Conservation (phyloP, 2,113 vertebrate genomes). For the Bubo scandiacus region DNA sequence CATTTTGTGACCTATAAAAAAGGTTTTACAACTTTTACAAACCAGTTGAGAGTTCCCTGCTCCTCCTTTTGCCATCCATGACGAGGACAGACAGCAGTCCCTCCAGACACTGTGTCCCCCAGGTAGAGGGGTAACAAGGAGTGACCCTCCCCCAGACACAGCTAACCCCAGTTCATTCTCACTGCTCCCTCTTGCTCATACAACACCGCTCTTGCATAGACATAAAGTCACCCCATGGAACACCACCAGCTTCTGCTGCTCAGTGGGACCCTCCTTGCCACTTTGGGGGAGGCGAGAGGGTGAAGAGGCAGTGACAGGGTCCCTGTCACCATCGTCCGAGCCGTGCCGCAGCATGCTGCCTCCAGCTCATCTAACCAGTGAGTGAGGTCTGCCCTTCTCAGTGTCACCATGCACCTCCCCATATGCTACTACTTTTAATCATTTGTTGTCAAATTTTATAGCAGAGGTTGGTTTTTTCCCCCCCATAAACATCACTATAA, state of each 20-base stretch:
- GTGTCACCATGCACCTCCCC: neutral
- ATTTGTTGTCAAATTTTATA: neutral
- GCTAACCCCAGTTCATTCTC: neutral
- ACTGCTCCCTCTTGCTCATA: too few species aligned
- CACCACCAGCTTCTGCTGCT: neutral
- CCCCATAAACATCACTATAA: neutral
- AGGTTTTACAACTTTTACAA: neutral
- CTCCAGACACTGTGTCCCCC: fast-evolving
- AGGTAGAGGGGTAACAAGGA: fast-evolving
- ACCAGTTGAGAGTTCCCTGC: neutral
- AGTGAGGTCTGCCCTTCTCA: neutral
- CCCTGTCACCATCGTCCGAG: fast-evolving
- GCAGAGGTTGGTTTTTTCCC: neutral
- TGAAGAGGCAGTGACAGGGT: fast-evolving
- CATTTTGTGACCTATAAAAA: neutral
- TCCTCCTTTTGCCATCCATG: neutral
- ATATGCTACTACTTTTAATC: neutral
- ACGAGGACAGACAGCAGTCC: neutral
- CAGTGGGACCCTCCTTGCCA: neutral
- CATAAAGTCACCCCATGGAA: neutral
- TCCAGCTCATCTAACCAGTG: neutral
- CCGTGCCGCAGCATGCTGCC: neutral
- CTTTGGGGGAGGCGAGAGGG: neutral
- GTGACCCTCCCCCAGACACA: fast-evolving
- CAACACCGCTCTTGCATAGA: fast-evolving